A percentile compares a stretch with the other conserved stretches of the same genome.
These are phyloP conservation scores for Dichetophora obliterata DNA, from an alignment of 2,888 invertebrate species.

Conservation along the genomic window DNA sequence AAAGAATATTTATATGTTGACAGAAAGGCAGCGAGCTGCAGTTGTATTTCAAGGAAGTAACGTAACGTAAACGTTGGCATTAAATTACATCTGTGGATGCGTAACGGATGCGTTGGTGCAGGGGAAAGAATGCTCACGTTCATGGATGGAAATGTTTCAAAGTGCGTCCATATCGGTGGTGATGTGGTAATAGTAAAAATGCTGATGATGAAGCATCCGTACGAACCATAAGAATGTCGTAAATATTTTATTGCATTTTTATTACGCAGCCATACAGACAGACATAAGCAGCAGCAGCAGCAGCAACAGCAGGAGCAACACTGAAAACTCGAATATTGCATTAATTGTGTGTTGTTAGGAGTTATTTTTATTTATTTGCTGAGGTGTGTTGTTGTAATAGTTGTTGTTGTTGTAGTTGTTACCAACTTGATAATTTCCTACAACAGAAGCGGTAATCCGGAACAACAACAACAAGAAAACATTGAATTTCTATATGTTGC, in stretches of 20 bases:
- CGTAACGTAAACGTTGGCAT: slow-evolving; percentile 26
- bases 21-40: slow-evolving; percentile 20
- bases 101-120: slow-evolving; percentile 18
- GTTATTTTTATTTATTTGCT: neutral
- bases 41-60: neutral
- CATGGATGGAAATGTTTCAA: neutral
- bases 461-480: slow-evolving; percentile 12
- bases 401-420: slow-evolving; percentile 3
- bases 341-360: neutral
- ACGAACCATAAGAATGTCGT: slow-evolving; percentile 49
- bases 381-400: neutral
- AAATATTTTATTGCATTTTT: slow-evolving; percentile 53
- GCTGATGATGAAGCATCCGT: slow-evolving; percentile 24
- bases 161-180: neutral
- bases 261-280: slow-evolving; percentile 17
- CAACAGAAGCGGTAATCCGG: neutral
- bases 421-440: neutral
- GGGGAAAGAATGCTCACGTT: neutral
- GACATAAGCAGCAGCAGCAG: neutral
- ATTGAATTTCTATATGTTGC: neutral
- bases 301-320: neutral
- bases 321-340: neutral
- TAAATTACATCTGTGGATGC: slow-evolving; percentile 31
- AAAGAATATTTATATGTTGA: slow-evolving; percentile 28
- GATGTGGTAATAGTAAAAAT: neutral